These are phyloP conservation scores for Colaptes auratus DNA, from an alignment of 2,113 vertebrate genomes.

Conservation along the genomic window DNA sequence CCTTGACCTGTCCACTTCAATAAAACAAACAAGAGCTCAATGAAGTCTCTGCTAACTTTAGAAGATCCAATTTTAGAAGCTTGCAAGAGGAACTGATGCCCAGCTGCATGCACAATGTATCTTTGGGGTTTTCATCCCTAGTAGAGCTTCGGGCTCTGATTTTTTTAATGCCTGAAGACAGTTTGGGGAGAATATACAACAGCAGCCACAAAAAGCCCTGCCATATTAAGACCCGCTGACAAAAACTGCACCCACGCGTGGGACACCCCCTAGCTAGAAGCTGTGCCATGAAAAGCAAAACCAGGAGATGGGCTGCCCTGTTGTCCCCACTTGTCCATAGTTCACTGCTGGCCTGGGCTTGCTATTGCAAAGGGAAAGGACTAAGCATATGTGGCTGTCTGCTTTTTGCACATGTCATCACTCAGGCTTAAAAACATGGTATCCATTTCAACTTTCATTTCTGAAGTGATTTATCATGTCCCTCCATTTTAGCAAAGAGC, in stretches of 20 bases:
- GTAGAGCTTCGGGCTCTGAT: not conserved
- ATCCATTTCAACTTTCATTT: not conserved
- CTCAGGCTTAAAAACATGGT: not conserved
- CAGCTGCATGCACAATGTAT: not conserved
- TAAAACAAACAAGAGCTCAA: not conserved
- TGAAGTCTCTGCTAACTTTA: not conserved
- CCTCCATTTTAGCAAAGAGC: not conserved
- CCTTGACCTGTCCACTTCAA: not conserved
- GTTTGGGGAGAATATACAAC: not conserved
- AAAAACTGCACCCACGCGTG: not conserved
- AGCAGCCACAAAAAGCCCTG: rapidly evolving
- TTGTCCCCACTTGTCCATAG: not conserved
- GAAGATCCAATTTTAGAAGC: conserved; percentile 4
- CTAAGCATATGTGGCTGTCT: not conserved
- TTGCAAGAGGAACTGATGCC: not conserved
- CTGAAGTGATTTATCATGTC: not conserved
- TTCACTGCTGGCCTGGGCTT: not conserved
- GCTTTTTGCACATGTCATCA: not conserved
- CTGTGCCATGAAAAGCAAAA: not conserved
- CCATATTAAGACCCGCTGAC: not conserved
- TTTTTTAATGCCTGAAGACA: not conserved
- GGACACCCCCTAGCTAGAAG: not conserved
- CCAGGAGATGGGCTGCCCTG: not conserved
- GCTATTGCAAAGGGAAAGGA: not conserved
- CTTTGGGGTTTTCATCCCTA: not conserved